These are phyloP conservation scores for Amyelois transitella DNA, from an alignment of 1,140 invertebrate species.

Conservation along the genomic window DNA sequence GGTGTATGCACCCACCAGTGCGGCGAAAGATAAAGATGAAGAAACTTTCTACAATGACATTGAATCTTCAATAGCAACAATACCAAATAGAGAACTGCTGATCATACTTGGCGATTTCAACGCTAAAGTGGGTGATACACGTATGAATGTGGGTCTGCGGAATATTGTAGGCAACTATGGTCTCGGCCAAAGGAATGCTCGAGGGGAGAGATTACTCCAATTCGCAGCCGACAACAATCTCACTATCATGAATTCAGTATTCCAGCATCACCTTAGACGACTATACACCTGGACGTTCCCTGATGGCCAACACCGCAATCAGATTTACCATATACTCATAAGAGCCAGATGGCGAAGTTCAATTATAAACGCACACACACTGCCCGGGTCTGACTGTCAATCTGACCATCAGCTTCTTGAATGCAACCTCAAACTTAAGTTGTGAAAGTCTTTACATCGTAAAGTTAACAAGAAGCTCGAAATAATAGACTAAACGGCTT, in stretches of 20 bases:
- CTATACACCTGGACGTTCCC: slow-evolving; percentile 12
- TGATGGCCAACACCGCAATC: slow-evolving; percentile 6
- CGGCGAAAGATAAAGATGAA: slow-evolving; percentile 4
- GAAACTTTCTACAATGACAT: slow-evolving; percentile 20
- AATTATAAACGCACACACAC: slow-evolving; percentile 7
- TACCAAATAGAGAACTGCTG: slow-evolving; percentile 17
- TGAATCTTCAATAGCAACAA: slow-evolving; percentile 11
- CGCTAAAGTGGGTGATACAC: slow-evolving; percentile 18
- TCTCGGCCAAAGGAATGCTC: slow-evolving; percentile 7
- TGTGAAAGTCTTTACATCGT: too few species aligned
- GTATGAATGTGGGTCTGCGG: background rate
- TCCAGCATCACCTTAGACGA: slow-evolving; percentile 9
- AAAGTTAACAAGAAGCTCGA: too few species aligned
- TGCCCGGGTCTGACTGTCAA: slow-evolving; percentile 12
- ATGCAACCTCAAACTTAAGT: background rate
- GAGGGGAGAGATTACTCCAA: slow-evolving; percentile 7
- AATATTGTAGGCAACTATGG: slow-evolving; percentile 13
- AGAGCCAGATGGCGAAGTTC: slow-evolving; percentile 11
- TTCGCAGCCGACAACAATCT: slow-evolving; percentile 8
- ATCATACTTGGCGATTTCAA: slow-evolving; percentile 22
- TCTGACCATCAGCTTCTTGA: background rate
- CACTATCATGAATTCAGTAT: slow-evolving; percentile 6
- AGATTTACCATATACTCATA: slow-evolving; percentile 15
- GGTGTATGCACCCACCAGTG: slow-evolving; percentile 18
- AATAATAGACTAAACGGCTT: too few species aligned